Percentiles rank a stretch among this genome's conserved stretches.
Evolutionary conservation across 1,140 invertebrate species (phyloP).

Genomic region (Yoshiicerus persimilis): DNA sequence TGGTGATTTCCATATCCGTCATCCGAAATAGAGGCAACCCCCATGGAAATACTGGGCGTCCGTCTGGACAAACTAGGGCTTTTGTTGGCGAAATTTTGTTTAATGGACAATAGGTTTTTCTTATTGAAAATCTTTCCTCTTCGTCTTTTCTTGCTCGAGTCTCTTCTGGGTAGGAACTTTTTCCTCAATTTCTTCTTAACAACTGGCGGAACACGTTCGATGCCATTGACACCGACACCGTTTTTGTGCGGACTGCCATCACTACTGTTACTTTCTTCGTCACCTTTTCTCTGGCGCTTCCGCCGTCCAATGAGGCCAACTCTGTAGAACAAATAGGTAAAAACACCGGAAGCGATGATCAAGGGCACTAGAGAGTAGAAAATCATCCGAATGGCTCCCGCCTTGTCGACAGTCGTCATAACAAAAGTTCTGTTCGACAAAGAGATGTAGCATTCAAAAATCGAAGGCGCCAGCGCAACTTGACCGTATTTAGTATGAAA

Average conservation of each 20-base stretch:
- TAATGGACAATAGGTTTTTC: conserved; percentile 43
- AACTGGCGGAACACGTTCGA: conserved; percentile 33
- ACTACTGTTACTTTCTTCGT: conserved; percentile 18
- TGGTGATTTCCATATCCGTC: conserved; percentile 6
- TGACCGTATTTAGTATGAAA: conserved; percentile 47
- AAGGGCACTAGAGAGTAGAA: conserved; percentile 49
- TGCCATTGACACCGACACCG: conserved; percentile 7
- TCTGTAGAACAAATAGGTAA: conserved; percentile 50
- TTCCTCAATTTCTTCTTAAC: conserved; percentile 45
- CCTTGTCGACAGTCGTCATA: conserved; percentile 47
- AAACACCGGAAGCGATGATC: conserved; percentile 45
- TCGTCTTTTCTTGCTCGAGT: conserved; percentile 44
- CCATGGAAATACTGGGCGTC: conserved; percentile 41
- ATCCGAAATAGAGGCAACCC: conserved; percentile 12
- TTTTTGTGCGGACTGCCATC: conserved; percentile 30
- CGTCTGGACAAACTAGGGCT: conserved; percentile 36
- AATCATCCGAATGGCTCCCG: conserved; percentile 47
- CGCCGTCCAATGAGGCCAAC: conserved; percentile 47
- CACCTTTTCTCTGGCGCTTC: neutral
- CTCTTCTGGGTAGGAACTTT: conserved; percentile 45
- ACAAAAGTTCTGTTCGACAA: conserved; percentile 44
- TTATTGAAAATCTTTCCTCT: conserved; percentile 45
- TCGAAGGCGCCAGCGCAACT: neutral
- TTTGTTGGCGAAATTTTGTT: conserved; percentile 21
- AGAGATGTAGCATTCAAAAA: conserved; percentile 49